A percentile compares a stretch with the other conserved stretches of the same genome.
Evolutionary conservation across 2,888 invertebrate genomes (phyloP).

Genomic region (Ophion obscuratus): DNA sequence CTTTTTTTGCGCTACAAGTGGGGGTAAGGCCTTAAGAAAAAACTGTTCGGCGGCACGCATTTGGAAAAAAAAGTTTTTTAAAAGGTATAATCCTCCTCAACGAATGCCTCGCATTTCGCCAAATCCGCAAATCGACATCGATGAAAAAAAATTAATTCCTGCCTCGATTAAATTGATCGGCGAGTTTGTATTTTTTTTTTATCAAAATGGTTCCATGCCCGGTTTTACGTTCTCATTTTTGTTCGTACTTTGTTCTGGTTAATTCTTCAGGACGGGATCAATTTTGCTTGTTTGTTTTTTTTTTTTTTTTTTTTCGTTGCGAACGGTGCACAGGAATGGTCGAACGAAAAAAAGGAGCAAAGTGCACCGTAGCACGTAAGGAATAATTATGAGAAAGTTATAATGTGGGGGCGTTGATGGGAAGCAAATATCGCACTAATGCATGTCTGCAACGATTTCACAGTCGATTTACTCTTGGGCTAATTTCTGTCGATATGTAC

Average conservation of each 20-base stretch:
- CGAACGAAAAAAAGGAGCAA: background rate
- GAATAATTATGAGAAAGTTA: conserved; percentile 42
- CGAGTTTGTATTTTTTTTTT: too few relatives aligned
- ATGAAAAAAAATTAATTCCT: too few relatives aligned
- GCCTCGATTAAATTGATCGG: too few relatives aligned
- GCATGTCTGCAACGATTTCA: conserved; percentile 51
- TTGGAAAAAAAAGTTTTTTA: too few relatives aligned
- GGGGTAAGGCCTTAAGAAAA: too few relatives aligned
- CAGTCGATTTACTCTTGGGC: conserved; percentile 55
- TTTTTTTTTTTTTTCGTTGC: background rate
- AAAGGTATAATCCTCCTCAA: too few relatives aligned
- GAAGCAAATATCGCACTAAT: conserved; percentile 39
- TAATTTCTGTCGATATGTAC: conserved; percentile 22
- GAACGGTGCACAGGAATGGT: background rate
- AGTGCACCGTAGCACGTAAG: background rate
- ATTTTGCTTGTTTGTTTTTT: background rate
- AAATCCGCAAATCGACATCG: too few relatives aligned
- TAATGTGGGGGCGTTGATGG: conserved; percentile 35
- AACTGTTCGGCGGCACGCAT: conserved; percentile 56
- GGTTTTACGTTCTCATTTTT: too few relatives aligned
- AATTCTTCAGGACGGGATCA: background rate
- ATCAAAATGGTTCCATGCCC: too few relatives aligned
- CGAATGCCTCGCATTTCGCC: too few relatives aligned
- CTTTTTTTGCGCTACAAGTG: too few relatives aligned
- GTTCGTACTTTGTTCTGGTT: background rate